Evolutionary conservation across 2,113 vertebrate species (phyloP).

Genomic region (Chaenogobius annularis): DNA sequence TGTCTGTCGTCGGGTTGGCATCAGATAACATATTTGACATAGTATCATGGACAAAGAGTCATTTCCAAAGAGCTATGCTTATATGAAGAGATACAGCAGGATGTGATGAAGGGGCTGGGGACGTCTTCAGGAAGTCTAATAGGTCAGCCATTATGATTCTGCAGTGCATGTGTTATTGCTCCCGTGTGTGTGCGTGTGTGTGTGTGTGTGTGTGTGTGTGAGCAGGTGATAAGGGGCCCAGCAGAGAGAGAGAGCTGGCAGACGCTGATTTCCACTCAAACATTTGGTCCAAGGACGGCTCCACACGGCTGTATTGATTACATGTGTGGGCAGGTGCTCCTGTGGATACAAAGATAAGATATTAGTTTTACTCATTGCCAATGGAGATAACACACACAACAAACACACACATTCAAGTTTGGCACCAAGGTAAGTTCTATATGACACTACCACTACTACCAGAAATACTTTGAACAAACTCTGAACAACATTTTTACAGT

Average conservation of each 20-base stretch:
- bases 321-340: conserved; percentile 15
- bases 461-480: neutral
- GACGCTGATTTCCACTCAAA: conserved; percentile 21
- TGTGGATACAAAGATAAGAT: conserved; percentile 41
- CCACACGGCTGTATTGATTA: conserved; percentile 20
- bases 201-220: conserved; percentile 33
- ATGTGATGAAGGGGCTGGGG: neutral
- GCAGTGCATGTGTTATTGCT: conserved; percentile 16
- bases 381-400: neutral
- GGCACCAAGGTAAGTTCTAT: too few relatives aligned
- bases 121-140: conserved; percentile 40
- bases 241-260: conserved; percentile 21
- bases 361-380: conserved; percentile 22
- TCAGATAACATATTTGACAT: neutral
- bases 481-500: too few relatives aligned
- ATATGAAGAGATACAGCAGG: neutral
- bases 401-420: neutral
- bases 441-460: neutral
- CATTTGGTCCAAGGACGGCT: conserved; percentile 26
- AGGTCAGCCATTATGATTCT: conserved; percentile 55
- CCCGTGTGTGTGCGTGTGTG: neutral
- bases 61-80: neutral
- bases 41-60: neutral
- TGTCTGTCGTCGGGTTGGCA: neutral
- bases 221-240: conserved; percentile 38